These are phyloP conservation scores for Meta bourneti DNA, from an alignment of 2,888 invertebrate species.

Conservation along the genomic window DNA sequence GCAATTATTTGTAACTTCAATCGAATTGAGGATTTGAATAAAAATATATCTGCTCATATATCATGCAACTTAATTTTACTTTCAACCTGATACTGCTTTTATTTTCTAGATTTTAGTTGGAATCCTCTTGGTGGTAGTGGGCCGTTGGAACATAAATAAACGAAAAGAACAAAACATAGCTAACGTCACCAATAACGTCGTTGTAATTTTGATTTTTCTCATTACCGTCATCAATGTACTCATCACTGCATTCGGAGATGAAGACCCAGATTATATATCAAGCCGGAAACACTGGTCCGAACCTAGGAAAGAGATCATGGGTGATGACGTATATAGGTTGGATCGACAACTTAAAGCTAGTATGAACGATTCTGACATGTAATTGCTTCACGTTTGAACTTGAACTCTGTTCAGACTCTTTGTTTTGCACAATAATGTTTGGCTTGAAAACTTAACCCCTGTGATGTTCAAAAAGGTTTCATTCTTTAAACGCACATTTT, in stretches of 20 bases:
- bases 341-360: conserved; percentile 58
- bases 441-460: not conserved
- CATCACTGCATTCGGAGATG: conserved; percentile 77
- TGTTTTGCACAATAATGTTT: not conserved
- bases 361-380: not conserved
- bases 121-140: conserved; percentile 78
- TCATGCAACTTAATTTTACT: no score
- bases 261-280: conserved; percentile 51
- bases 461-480: not conserved
- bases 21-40: no score
- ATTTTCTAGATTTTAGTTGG: conserved; percentile 77
- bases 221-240: conserved; percentile 78
- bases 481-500: not conserved
- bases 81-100: no score
- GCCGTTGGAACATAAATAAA: conserved; percentile 78
- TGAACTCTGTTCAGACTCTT: not conserved
- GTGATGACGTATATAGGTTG: conserved; percentile 22
- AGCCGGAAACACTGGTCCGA: conserved; percentile 44
- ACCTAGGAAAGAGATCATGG: conserved; percentile 21
- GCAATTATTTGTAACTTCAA: no score
- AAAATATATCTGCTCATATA: no score
- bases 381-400: not conserved
- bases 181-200: conserved; percentile 77
- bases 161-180: conserved; percentile 77
- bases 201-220: conserved; percentile 78